Base-by-base conservation (phyloP, 2,888 invertebrate genomes). In the Lampropteryx suffumata region DNA sequence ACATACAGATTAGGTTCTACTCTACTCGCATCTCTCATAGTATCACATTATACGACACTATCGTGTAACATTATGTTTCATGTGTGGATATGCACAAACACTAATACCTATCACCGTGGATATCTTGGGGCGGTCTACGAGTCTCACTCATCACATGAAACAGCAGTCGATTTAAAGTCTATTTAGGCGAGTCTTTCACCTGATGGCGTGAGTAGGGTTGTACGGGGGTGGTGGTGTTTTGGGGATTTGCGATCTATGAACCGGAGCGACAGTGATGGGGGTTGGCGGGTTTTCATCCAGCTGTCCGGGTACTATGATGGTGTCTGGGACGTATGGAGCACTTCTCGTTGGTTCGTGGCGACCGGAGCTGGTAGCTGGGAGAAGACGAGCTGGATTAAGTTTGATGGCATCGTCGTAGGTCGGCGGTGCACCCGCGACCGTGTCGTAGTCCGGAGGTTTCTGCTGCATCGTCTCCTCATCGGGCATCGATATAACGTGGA, bases 341-440 rank as follows among this genome's bases (percentile, higher is more conserved):
- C 70, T 67, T 29, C 54, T 56, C 1, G 57, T 36, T 3, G 58
- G 49, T 14, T 76, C 79, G 45, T 59, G 72, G 8, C 79, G 76
- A 21, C 77, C 69, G 65, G 82, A 81, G 70, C 82, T 84, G 10
- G 79, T 71, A 21, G 35, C 35, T 44, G 84, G 83, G 47, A 91
- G 76, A 52, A 93, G 79, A 32, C 92, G 84, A 59, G 91, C 90
- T 11, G 94, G 94, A 82, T 92, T 92, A 55, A 94, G 82, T 76
- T 94, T 94, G 68, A 94, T 93, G 36, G 94, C 94, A 70, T 94
- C 94, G 73, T 94, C 94, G 79, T 94, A 94, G 11, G 93, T 93
- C 1, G 94, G 94, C 54, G 94, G 94, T 50, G 92, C 92, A 29
- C 93, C 93, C 6, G 93, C 92, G 43, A 94, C 93, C 5, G 92